A percentile compares a stretch with the other conserved stretches of the same genome.
phyloP scores from a whole-genome alignment of 2,888 invertebrate species.

The Cephonodes hylas region DNA sequence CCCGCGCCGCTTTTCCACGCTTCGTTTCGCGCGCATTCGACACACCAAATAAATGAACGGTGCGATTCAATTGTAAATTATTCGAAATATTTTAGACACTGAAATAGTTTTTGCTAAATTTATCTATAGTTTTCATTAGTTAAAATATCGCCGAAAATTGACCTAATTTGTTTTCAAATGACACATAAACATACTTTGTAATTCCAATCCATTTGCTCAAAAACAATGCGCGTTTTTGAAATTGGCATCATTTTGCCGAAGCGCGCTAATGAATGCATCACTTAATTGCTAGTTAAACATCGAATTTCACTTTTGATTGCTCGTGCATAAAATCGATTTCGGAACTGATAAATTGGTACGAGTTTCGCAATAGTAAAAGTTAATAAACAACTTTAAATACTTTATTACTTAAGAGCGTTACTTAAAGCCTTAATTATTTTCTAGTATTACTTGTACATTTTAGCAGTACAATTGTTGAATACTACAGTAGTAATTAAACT shows the following conservation, averaged over 20 bases:
- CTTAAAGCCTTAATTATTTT: neutral
- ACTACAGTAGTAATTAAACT: too few relatives aligned
- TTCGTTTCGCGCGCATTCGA: slow-evolving; percentile 69
- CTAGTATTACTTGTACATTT: neutral
- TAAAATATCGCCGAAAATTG: neutral
- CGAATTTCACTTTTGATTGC: slow-evolving; percentile 44
- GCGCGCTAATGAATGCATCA: slow-evolving; percentile 27
- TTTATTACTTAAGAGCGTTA: slow-evolving; percentile 4
- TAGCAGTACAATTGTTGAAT: too few relatives aligned
- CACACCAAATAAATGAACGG: slow-evolving; percentile 21
- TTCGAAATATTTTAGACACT: neutral
- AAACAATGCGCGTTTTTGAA: neutral
- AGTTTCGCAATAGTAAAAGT: slow-evolving; percentile 47
- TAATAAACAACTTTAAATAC: slow-evolving; percentile 28
- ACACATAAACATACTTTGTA: neutral
- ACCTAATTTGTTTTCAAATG: neutral
- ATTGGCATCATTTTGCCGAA: slow-evolving; percentile 10
- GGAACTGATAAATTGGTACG: slow-evolving; percentile 36
- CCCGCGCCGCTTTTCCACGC: slow-evolving; percentile 67
- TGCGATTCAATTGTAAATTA: neutral
- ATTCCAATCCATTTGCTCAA: neutral
- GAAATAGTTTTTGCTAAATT: too few relatives aligned
- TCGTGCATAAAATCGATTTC: slow-evolving; percentile 47
- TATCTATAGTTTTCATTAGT: neutral
- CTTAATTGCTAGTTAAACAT: slow-evolving; percentile 37